Base-by-base conservation (phyloP, 2,113 vertebrate genomes). In the Salvelinus fontinalis region DNA sequence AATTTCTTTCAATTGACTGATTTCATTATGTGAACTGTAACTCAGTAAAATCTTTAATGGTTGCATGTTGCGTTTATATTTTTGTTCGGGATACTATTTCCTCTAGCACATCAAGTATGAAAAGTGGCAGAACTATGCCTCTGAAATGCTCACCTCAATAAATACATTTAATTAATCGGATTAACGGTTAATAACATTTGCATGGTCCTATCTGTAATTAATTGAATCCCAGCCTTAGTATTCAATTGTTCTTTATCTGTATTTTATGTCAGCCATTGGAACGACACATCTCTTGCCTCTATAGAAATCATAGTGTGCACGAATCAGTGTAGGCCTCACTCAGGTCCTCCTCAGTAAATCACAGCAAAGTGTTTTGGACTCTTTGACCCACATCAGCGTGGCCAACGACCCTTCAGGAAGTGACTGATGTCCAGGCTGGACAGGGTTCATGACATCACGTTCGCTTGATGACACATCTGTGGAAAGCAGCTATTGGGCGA, bases 381-480 rank as follows among this genome's bases (percentile, higher is more conserved):
- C 24, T 2, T 59, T 82, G 73, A 75, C 77, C 81, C 60, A 51
- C 16, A 14, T 39, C 44, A n/a, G 39, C 22, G 34, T 20, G 29
- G 57, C 59, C 67, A 39, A 31, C 67, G 14, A 71, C 44, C 57
- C 67, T 76, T 67, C 64, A 66, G 70, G 57, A 59, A 34, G 70
- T 82, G 74, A 82, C 69, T 48, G 64, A 82, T 82, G 77, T 72
- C 22, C 29, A 71, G 51, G 49, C 39, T 49, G 31, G 22, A 54
- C 51, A 54, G 51, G 51, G 51, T 54, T 54, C 51, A 54, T 67
- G 73, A 78, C 39, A 64, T 11, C 18, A 49, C 8, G 14, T 22
- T 26, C 16, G 51, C 49, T 26, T 13, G 59, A 62, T 22, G n/a
- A 8, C n/a, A 62, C 6, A 24, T 22, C 18, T 62, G 18, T 62